Base-by-base conservation (phyloP, 2,113 vertebrate genomes). In the Pyrgilauda ruficollis region DNA sequence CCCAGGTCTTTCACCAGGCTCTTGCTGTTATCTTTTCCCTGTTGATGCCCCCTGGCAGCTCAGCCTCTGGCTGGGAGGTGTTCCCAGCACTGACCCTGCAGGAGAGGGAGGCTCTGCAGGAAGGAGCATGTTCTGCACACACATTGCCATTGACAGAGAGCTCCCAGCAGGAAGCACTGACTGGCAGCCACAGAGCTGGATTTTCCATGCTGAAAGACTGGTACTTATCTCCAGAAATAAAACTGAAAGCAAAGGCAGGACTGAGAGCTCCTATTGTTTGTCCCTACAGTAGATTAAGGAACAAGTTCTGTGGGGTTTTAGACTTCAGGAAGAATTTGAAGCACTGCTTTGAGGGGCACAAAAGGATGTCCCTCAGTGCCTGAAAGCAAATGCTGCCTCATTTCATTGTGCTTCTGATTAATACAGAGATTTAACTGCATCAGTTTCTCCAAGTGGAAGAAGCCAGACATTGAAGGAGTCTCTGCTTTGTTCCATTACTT, bases 371-470 rank as follows among this genome's bases (percentile, higher is more conserved):
- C 70, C 55, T 87, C 63, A 43, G 55, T 92, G 84, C 91, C 80
- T 79, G 43, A 59, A 89, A 97, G 78, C 83, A 96, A 94, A 90
- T 63, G 59, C 76, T 90, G 56, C 66, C 39, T 67, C 59, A 24
- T 83, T 70, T 79, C 63, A 47, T 79, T 94, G 70, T 93, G 75
- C 84, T 86, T 93, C 67, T 83, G 79, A 47, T 70, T 92, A 87
- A 91, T 88, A 79, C 94, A 90, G 66, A 68, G 52, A 91, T 91
- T 95, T 75, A 77, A 72, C 64, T 89, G 59, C 74, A 56, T 84
- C 89, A 73, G 27, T 68, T 96, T 95, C 90, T 95, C 88, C 75
- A 61, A 90, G 56, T 85, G 64, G 89, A 96, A 93, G 87, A 46
- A 95, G 33, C 33, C 59, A 63, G 77, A 19, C 50, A 53, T 81